phyloP scores from a whole-genome alignment of 2,113 vertebrate species.

The Morone saxatilis region DNA sequence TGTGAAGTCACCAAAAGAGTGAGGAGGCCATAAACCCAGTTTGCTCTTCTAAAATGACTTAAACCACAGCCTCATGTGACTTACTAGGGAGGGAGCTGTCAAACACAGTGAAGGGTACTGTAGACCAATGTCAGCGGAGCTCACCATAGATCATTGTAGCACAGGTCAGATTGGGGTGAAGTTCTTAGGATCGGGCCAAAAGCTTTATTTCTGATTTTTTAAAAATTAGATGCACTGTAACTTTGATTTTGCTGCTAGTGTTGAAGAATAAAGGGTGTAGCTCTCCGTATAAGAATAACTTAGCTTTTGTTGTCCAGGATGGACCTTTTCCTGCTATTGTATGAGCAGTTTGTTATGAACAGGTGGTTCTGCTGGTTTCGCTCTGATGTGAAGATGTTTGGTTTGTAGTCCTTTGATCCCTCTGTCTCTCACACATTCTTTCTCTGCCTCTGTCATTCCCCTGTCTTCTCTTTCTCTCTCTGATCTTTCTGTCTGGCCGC shows the following conservation, averaged over 20 bases:
- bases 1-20: neutral
- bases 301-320: constrained; percentile 14
- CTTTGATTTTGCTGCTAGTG: neutral
- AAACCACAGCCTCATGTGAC: constrained; percentile 5
- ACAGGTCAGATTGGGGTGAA: constrained; percentile 6
- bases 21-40: neutral
- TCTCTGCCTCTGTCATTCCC: neutral
- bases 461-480: constrained; percentile 25
- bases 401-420: constrained; percentile 28
- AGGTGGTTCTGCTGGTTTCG: constrained; percentile 21
- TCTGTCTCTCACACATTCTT: neutral
- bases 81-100: constrained; percentile 5
- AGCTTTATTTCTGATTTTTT: neutral
- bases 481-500: constrained; percentile 47
- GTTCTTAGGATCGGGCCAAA: neutral
- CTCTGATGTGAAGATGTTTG: constrained; percentile 62
- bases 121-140: neutral
- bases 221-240: neutral
- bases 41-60: neutral
- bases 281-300: neutral
- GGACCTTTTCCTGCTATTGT: constrained; percentile 48
- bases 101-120: neutral
- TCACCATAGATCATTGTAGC: neutral
- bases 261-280: constrained; percentile 30
- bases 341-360: constrained; percentile 37